Base-by-base conservation (phyloP, 2,797 vertebrate species). In the Podarcis siculus region DNA sequence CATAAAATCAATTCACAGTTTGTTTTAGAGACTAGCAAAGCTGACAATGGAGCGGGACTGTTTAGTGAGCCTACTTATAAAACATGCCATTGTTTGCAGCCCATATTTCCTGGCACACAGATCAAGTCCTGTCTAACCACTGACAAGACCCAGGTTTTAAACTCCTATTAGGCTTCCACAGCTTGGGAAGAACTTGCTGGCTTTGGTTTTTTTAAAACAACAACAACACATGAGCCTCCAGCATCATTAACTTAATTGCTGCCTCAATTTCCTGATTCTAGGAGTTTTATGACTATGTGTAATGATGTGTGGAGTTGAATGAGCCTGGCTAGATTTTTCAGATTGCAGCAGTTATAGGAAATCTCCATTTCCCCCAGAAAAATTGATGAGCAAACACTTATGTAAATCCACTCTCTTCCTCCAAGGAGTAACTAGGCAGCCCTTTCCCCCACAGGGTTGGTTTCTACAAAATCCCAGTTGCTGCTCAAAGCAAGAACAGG, bases 191-290 rank as follows among this genome's bases (percentile, higher is more conserved):
- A 72, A 30, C 79, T 79, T 93, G 66, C 32, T 72, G 71, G 86
- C 84, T 77, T 75, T 93, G 69, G 1, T 2, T 80, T 77, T 69
- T n/a, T 42, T 81, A 71, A 27, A 10, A 10, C 32, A 45, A 49
- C 10, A 49, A 49, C 2, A 49, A 23, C 6, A 27, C 78, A 81
- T 49, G 82, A 82, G 87, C 23, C 88, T 91, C 83, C 45, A 86
- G 83, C 35, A 87, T 93, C 90, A 93, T 94, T 92, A 89, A 82
- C 61, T 27, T 80, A 89, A 95, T 93, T 92, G 85, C 58, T 80
- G 73, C 82, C 42, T 90, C 64, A 45, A 87, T 89, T 88, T 86
- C 85, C 87, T 66, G 30, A 85, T 80, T 88, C 66, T 45, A 4
- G 45, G 89, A 90, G 91, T 67, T 87, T 93, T 90, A 86, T 86